Percentiles rank a stretch among this genome's conserved stretches.
Evolutionary conservation across 2,888 invertebrate species (phyloP).

Genomic region (Megaustenia siamemsis): DNA sequence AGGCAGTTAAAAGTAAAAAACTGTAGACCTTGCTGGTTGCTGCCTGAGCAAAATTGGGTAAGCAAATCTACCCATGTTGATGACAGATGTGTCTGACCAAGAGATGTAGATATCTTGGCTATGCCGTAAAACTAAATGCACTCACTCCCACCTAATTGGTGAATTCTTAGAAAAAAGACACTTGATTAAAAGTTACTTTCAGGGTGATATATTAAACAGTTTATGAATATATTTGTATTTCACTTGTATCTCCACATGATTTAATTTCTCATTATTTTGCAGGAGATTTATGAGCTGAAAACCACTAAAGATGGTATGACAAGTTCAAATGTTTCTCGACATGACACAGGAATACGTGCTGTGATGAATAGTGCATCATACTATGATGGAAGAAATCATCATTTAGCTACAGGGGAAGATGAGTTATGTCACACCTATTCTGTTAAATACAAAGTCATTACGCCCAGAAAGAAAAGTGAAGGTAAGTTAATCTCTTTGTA

Average conservation of each 20-base stretch:
- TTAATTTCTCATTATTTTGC: slow-evolving; percentile 70
- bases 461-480: slow-evolving; percentile 60
- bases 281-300: slow-evolving; percentile 95
- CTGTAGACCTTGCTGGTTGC: too few species aligned
- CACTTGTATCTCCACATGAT: not conserved
- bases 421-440: slow-evolving; percentile 83
- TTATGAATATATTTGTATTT: too few species aligned
- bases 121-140: too few species aligned
- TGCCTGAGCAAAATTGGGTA: too few species aligned
- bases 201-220: too few species aligned
- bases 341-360: slow-evolving; percentile 87
- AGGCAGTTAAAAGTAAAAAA: too few species aligned
- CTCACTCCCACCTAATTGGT: too few species aligned
- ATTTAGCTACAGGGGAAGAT: slow-evolving; percentile 93
- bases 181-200: too few species aligned
- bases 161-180: too few species aligned
- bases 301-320: slow-evolving; percentile 88
- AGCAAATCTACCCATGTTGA: too few species aligned
- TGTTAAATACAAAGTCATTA: slow-evolving; percentile 76
- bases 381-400: slow-evolving; percentile 86
- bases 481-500: slow-evolving; percentile 25
- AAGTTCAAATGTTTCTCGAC: slow-evolving; percentile 92
- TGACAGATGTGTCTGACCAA: too few species aligned
- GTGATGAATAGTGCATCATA: slow-evolving; percentile 94
- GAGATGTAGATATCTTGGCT: too few species aligned